A percentile compares a stretch with the other conserved stretches of the same genome.
Conservation (phyloP, 2,797 vertebrate genomes). For the Graptemys geographica region DNA sequence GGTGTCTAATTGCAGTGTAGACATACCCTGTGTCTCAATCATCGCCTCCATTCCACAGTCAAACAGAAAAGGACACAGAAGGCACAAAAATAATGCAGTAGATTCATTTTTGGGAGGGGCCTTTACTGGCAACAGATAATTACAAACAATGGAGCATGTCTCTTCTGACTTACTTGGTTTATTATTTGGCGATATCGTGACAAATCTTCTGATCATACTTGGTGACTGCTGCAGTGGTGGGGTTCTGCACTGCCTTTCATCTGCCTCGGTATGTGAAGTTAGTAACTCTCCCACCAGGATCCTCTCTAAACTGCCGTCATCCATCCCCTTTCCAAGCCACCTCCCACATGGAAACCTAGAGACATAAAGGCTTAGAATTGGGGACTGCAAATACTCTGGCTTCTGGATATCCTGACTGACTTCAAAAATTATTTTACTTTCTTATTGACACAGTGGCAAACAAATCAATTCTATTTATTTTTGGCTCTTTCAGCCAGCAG, state of each 20-base stretch:
- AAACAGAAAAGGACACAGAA: not conserved
- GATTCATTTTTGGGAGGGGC: not conserved
- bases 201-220: constrained; percentile 97
- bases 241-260: constrained; percentile 94
- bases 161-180: constrained; percentile 91
- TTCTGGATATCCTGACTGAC: not conserved
- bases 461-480: not conserved
- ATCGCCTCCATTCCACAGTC: not conserved
- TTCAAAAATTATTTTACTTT: not conserved
- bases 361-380: not conserved
- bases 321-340: constrained; percentile 98
- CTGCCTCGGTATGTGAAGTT: constrained; percentile 89
- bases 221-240: constrained; percentile 98
- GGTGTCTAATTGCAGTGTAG: not conserved
- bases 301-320: constrained; percentile 97
- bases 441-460: not conserved
- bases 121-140: not conserved
- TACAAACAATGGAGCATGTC: not conserved
- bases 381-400: not conserved
- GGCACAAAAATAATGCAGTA: not conserved
- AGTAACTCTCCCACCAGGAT: constrained; percentile 96
- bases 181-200: constrained; percentile 97
- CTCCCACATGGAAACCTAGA: constrained; percentile 97
- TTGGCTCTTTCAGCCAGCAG: constrained; percentile 26
- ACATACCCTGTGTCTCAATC: not conserved